Evolutionary conservation across 2,888 invertebrate genomes (phyloP), one percentile per base, ranked within the genome.

Genomic region (Ferdinandea cuprea): DNA sequence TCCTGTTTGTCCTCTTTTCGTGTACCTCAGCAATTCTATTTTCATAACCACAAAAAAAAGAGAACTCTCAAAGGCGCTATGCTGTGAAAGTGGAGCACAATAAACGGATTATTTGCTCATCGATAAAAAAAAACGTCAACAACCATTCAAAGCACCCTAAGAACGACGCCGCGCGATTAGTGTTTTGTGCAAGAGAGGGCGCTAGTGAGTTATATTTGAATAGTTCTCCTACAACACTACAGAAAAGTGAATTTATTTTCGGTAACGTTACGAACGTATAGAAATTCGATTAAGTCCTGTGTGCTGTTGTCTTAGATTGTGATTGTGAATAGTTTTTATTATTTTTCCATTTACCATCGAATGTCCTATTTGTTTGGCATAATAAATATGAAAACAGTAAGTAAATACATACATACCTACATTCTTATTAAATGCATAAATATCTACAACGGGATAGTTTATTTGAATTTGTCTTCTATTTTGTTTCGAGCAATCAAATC

Each of bases 51-150:
- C 50, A 61, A 44, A 66, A 74, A 65, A 59, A 65, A 69, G 69
- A 81, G 52, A 46, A 81, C 58, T 74, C 81, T 66, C 72, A 72
- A 68, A 68, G 83, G 83, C 78, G 83, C 73, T 78, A 73, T 78
- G 21, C 78, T 73, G 54, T 78, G 32, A 83, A 78, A 72, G 83
- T 83, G 58, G 72, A 78, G 44, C 72, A 78, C 66, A 83, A 78
- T 83, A 78, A 83, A 83, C 68, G 72, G 83, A 83, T 78, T 83
- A 83, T 83, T 78, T 48, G 72, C 78, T 68, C 61, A 54, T 61
- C 56, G 65, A 72, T 30, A 77, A 59, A 76, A 32, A 59, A 50
- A 76, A 63, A 56, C 37, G 37, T 80, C 66, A 52, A 74, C 48
- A 58, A 42, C 56, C 48, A 58, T 17, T 61, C 4, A 42, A 80